Evolutionary conservation across 1,140 invertebrate species (phyloP), one percentile per base, ranked within the genome.

Genomic region (Drosophila tsacasi): DNA sequence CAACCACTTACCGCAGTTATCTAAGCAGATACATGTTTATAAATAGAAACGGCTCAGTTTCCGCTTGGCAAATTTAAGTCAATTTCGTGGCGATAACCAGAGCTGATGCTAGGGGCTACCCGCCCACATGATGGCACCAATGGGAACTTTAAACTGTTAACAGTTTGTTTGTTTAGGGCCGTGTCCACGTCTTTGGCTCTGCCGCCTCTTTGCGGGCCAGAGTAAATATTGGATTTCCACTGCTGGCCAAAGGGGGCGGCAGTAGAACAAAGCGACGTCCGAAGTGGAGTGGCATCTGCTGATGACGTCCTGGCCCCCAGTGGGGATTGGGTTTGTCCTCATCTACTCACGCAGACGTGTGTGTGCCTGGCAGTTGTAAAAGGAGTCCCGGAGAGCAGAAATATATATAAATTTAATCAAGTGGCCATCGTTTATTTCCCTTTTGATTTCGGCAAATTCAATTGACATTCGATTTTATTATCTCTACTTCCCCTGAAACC

Each of bases 391-490:
- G 32, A 78, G 55, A 46, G 13, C 23, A 2, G 8, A 49, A 25
- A 49, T 27, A 10, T 49, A 47, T 47, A 87, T 67, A 87, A 90
- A 89, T 89, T 79, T 81, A 89, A 89, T 89, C 84, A 89, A 87
- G 77, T 87, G 81, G 76, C 59, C 62, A 63, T 64, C 40, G 61
- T 52, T 84, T 86, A 83, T 89, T 86, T 77, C 86, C 72, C 75
- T 82, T 72, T 86, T 73, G 59, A 76, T 64, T 66, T 80, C 68
- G 71, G 32, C 60, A 72, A 90, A 89, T 84, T 90, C 77, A 89
- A 89, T 89, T 84, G 81, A 67, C 77, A 73, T 72, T 66, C 62
- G 76, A 89, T 89, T 81, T 90, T 90, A 90, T 84, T 90, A 81
- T 81, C 63, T 74, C 44, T 40, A 42, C 27, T 19, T 49, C 12